Percentiles rank a stretch among this genome's conserved stretches.
These are phyloP conservation scores for Accipiter cooperii DNA, from an alignment of 2,113 vertebrate genomes.

Conservation along the genomic window DNA sequence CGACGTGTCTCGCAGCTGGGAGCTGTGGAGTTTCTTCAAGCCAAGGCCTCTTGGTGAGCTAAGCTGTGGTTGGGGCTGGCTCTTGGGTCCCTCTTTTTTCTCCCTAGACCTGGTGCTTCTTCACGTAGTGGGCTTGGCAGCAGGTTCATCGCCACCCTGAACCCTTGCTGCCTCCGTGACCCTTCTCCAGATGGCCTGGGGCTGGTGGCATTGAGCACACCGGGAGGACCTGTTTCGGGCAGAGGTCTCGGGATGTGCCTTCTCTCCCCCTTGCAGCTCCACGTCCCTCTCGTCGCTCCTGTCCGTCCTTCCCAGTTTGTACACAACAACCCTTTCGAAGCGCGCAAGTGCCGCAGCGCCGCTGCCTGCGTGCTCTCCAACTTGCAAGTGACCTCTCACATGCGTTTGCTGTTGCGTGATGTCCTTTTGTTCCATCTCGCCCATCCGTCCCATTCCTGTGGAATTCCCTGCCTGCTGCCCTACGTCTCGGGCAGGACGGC, in stretches of 20 bases:
- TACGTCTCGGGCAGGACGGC: rapidly evolving
- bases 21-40: neutral
- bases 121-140: rapidly evolving
- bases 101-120: neutral
- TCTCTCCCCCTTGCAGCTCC: neutral
- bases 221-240: neutral
- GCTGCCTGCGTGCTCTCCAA: neutral
- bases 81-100: neutral
- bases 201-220: neutral
- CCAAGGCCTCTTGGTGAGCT: neutral
- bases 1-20: neutral
- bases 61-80: neutral
- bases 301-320: neutral
- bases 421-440: neutral
- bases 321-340: neutral
- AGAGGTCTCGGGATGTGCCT: neutral
- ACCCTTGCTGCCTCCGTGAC: neutral
- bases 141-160: neutral
- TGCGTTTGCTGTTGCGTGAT: neutral
- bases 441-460: neutral
- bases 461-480: neutral
- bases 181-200: neutral
- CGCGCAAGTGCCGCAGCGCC: rapidly evolving
- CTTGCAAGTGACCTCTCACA: neutral
- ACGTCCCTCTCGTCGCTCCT: neutral